Base-by-base conservation (phyloP, 2,888 invertebrate species). In the Lamellibrachia satsuma region DNA sequence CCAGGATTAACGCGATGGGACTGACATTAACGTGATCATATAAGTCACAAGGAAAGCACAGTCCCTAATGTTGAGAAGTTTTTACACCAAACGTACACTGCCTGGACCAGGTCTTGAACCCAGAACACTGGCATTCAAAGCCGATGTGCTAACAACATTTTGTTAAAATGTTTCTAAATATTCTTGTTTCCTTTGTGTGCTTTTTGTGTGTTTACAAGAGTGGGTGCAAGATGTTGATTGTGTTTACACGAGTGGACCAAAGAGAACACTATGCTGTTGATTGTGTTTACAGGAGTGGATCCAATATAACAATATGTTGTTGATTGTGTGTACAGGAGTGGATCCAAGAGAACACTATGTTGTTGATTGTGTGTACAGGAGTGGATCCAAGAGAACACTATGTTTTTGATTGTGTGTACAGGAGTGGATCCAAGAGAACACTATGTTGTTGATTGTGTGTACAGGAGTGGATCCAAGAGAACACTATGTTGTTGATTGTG, bases 381-480 rank as follows among this genome's bases (percentile, higher is more conserved):
- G 97, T 99, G 99, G 7, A 97, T 99, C 92, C 99, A 99, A 55
- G 55, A 55, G 3, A 55, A 55, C 55, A 55, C 39, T 39, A 55
- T 55, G 55, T 55, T 55, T 2, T 55, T 55, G 55, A 55, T 55
- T 55, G 55, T 55, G 55, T 55, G 7, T 55, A 39, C 39, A 3
- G 55, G 55, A 55, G 3, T 55, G 55, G 55, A 55, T 55, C 55
- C 55, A 55, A 55, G 0, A 55, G 96, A 99, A 99, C 96, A 98
- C 39, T 39, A 98, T 99, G 55, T 55, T 55, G 55, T 55, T 55
- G 55, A 55, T 52, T 75, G 1, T 52, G 39, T 52, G 92, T 0
- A 9, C 91, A 98, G 98, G 98, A 97, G 97, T 99, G 99, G 99
- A 98, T 99, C 93, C 98, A 98, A 95, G 98, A 99, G 96, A 99